Evolutionary conservation across 1,140 invertebrate genomes (phyloP).

Genomic region (Scaptomyza graminum): DNA sequence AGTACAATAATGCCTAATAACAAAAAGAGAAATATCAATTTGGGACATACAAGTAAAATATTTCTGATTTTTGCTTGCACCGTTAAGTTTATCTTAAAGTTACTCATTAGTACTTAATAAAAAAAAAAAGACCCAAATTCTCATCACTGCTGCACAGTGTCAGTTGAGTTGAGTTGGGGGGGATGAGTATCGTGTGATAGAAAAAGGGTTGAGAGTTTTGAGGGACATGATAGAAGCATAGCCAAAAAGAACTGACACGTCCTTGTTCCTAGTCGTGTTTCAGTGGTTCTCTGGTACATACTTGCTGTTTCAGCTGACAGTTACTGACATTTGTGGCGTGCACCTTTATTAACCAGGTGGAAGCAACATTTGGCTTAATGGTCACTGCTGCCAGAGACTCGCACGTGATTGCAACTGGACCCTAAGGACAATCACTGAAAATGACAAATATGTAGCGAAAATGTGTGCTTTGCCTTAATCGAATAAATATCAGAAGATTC

Average conservation of each 20-base stretch:
- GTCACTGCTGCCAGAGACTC: constrained; percentile 48
- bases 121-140: too few species aligned
- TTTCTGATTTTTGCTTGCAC: too few species aligned
- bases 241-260: constrained; percentile 25
- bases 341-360: constrained; percentile 72
- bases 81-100: too few species aligned
- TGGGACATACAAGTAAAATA: too few species aligned
- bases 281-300: constrained; percentile 7
- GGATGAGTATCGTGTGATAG: too few species aligned
- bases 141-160: too few species aligned
- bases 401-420: constrained; percentile 23
- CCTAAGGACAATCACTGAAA: background rate
- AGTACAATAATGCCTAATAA: constrained; percentile 21
- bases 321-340: constrained; percentile 53
- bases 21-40: too few species aligned
- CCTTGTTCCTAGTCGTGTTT: constrained; percentile 16
- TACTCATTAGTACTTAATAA: too few species aligned
- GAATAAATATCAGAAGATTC: too few species aligned
- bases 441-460: constrained; percentile 20
- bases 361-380: constrained; percentile 73
- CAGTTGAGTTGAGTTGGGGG: too few species aligned
- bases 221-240: background rate
- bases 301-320: constrained; percentile 29
- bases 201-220: too few species aligned
- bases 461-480: background rate